Evolutionary conservation across 2,113 vertebrate genomes (phyloP), one percentile per base, ranked within the genome.

Genomic region (Pyrgilauda ruficollis): DNA sequence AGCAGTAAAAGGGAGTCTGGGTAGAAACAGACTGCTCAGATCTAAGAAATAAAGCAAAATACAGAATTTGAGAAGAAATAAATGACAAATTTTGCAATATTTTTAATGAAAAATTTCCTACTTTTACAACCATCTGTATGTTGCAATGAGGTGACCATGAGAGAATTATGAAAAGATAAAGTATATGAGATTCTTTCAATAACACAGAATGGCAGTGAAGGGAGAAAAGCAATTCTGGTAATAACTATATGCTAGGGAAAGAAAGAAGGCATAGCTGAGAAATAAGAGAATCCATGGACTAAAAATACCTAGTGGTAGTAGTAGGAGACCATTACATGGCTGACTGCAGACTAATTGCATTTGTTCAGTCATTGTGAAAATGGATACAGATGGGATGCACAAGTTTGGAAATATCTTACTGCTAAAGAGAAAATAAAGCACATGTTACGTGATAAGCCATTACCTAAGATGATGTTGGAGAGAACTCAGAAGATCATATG

Each of bases 271-370:
- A 81, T 86, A 90, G 68, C 89, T 91, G 78, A 87, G 75, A 86
- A 95, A 88, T 84, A 26, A 52, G 82, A 95, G 95, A 69, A 79
- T 90, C 87, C 35, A 58, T 79, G 72, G 28, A 56, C 94, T 96
- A 93, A 97, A 97, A 94, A 97, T 90, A 92, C 87, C 52, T 93
- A 91, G 87, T 90, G 87, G 15, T 96, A 87, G 96, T 97, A 95
- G 94, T 95, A 97, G 95, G 95, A 97, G 97, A 96, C 95, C 96
- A 98, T 98, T 97, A 97, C 91, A 97, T 97, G 98, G 97, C 97
- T 98, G 96, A 97, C 97, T 98, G 97, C 93, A 97, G 83, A 89
- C 97, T 98, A 98, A 98, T 98, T 98, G 98, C 97, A 96, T 98
- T 98, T 98, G 97, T 93, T 98, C 97, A 98, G 83, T 87, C 97